Evolutionary conservation across 1,140 invertebrate species (phyloP).

Genomic region (Pomacea maculata): DNA sequence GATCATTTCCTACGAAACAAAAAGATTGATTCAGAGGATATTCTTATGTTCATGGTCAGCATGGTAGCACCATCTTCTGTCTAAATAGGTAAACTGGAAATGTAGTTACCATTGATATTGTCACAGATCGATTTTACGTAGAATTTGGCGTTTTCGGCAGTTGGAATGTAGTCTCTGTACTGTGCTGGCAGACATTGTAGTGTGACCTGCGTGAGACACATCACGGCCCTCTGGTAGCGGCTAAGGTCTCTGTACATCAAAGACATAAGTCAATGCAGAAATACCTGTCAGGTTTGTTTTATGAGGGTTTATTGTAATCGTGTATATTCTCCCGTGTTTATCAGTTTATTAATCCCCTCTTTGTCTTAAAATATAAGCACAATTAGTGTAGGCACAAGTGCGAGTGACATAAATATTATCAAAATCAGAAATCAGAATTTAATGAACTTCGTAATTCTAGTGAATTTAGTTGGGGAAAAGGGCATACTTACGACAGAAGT

Average conservation of each 20-base stretch:
- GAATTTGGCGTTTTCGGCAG: too few species aligned
- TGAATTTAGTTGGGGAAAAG: too few species aligned
- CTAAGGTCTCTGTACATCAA: background rate
- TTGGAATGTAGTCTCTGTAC: slow-evolving; percentile 4
- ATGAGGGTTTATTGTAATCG: background rate
- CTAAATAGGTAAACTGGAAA: background rate
- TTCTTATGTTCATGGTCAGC: too few species aligned
- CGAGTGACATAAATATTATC: too few species aligned
- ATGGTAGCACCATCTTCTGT: too few species aligned
- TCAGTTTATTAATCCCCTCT: too few species aligned
- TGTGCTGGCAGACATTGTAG: slow-evolving; percentile 6
- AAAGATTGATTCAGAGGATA: too few species aligned
- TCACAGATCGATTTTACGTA: background rate
- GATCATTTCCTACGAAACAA: too few species aligned
- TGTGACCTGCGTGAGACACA: background rate
- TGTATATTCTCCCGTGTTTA: background rate
- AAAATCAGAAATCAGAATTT: too few species aligned
- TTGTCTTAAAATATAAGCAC: too few species aligned
- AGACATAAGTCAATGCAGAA: background rate
- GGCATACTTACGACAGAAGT: too few species aligned
- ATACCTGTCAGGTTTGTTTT: background rate
- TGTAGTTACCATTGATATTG: background rate
- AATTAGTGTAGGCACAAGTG: background rate
- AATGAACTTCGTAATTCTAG: too few species aligned
- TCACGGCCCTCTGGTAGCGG: background rate